Evolutionary conservation across 2,888 invertebrate species (phyloP).

Genomic region (Crocallis elinguaria): DNA sequence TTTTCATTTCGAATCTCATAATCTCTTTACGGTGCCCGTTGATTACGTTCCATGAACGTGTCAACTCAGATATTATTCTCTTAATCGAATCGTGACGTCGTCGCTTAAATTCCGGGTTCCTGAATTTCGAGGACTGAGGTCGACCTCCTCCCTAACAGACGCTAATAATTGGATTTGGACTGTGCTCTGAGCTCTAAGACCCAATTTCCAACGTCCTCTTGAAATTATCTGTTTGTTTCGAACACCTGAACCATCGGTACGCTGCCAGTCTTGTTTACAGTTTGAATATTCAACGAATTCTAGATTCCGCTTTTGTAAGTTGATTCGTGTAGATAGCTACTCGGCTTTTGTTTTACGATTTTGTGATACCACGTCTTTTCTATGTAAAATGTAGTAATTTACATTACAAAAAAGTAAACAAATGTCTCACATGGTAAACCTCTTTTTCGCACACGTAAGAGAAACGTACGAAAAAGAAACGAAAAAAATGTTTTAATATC

Average conservation of each 20-base stretch:
- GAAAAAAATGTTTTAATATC: too few relatives aligned
- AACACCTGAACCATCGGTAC: constrained; percentile 40
- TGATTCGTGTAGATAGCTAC: too few relatives aligned
- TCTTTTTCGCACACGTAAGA: too few relatives aligned
- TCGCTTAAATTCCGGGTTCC: constrained; percentile 37
- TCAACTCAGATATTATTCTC: constrained; percentile 50
- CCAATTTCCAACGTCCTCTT: constrained; percentile 42
- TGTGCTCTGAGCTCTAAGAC: constrained; percentile 43
- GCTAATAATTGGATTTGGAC: constrained; percentile 55
- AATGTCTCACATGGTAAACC: too few relatives aligned
- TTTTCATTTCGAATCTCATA: constrained; percentile 35
- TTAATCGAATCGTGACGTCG: constrained; percentile 53
- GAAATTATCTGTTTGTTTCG: constrained; percentile 51
- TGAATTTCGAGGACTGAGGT: constrained; percentile 40
- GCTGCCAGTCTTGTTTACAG: constrained; percentile 32
- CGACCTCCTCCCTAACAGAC: constrained; percentile 47
- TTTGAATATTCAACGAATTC: constrained; percentile 37
- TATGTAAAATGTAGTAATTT: too few relatives aligned
- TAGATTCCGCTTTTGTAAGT: constrained; percentile 22
- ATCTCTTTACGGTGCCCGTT: constrained; percentile 42
- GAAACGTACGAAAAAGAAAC: too few relatives aligned
- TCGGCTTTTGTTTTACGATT: too few relatives aligned
- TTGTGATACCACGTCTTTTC: too few relatives aligned
- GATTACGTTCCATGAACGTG: constrained; percentile 47
- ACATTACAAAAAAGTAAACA: too few relatives aligned